phyloP scores from a whole-genome alignment of 1,140 invertebrate genomes.

The Drosophila tristis region DNA sequence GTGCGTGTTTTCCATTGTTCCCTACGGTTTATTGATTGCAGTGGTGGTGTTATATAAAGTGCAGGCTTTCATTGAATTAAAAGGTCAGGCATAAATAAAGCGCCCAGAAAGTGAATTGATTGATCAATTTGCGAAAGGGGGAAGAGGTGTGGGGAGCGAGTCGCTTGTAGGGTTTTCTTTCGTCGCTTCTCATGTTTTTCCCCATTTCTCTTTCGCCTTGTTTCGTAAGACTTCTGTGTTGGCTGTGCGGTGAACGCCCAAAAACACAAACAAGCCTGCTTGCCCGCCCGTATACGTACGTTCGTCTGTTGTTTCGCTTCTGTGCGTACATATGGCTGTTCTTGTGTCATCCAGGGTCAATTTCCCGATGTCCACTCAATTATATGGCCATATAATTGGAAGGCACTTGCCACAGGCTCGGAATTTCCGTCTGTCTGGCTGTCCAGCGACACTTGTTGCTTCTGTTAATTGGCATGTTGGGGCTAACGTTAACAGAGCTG shows the following conservation, averaged over 20 bases:
- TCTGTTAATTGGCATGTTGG: constrained; percentile 1
- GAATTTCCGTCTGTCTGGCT: not conserved
- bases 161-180: constrained; percentile 34
- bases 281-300: not conserved
- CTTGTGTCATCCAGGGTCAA: constrained; percentile 37
- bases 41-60: constrained; percentile 47
- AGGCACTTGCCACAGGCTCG: not conserved
- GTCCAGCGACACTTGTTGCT: constrained; percentile 42
- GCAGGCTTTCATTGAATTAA: constrained; percentile 46
- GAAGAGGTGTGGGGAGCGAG: not conserved
- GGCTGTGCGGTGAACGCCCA: constrained; percentile 40
- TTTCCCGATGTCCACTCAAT: constrained; percentile 44
- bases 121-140: constrained; percentile 48
- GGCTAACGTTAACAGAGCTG: constrained; percentile 14
- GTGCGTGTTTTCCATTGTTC: too few species aligned
- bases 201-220: constrained; percentile 27
- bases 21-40: constrained; percentile 3
- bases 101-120: constrained; percentile 50
- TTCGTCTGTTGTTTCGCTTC: constrained; percentile 1
- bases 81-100: constrained; percentile 49
- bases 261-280: constrained; percentile 44
- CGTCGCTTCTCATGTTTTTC: constrained; percentile 22
- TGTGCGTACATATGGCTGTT: constrained; percentile 4
- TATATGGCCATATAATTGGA: constrained; percentile 11
- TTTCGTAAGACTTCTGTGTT: constrained; percentile 46